Percentiles rank a stretch among this genome's conserved stretches.
Conservation (phyloP, 2,888 invertebrate genomes). For the Xestia rhomboidea region DNA sequence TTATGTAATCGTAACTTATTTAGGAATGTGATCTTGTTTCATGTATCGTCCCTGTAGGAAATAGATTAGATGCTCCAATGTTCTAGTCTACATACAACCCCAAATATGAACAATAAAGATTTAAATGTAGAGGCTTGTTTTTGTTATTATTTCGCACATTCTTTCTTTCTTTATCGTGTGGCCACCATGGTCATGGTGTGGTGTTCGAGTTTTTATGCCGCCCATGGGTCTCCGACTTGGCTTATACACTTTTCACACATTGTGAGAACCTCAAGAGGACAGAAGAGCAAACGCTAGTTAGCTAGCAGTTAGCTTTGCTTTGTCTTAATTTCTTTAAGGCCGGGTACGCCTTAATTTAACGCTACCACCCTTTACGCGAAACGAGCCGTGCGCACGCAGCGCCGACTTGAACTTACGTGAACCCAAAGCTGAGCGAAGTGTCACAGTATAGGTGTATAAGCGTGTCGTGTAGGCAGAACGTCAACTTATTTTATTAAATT, state of each 20-base stretch:
- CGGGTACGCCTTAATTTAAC: no score
- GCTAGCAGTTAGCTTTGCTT: neutral
- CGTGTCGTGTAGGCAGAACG: no score
- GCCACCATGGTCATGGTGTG: no score
- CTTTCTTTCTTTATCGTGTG: no score
- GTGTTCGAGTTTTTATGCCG: no score
- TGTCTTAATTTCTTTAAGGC: neutral
- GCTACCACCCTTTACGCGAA: no score
- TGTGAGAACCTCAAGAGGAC: neutral
- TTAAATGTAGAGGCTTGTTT: constrained; percentile 27
- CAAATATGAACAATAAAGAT: constrained; percentile 54
- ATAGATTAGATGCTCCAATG: constrained; percentile 23
- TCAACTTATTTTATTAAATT: no score
- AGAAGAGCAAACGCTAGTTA: neutral
- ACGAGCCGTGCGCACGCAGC: no score
- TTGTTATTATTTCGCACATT: constrained; percentile 20
- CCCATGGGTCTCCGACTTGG: no score
- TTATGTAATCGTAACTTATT: constrained; percentile 1
- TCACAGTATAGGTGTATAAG: no score
- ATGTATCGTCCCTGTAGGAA: constrained; percentile 17
- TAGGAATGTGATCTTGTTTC: constrained; percentile 35
- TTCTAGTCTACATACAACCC: constrained; percentile 53
- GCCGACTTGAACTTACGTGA: no score
- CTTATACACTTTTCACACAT: neutral
- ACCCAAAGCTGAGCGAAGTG: no score